Conservation (phyloP, 2,888 invertebrate genomes). For the Ochropacha duplaris region DNA sequence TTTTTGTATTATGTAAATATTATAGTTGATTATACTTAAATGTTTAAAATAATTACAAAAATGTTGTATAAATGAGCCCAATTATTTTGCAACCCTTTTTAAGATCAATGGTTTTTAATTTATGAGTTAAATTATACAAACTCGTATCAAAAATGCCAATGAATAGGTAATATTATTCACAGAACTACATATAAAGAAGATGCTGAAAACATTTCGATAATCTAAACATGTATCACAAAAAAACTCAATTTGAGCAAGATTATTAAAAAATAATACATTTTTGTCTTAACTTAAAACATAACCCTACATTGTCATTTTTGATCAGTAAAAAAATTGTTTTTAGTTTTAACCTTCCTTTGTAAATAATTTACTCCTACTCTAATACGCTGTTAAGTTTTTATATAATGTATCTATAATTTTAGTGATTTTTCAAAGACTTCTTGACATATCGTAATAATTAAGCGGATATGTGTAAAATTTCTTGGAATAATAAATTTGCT, state of each 20-base stretch:
- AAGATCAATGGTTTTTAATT: not conserved
- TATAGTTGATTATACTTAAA: slow-evolving; percentile 13
- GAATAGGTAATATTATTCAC: too few species aligned
- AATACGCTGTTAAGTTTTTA: slow-evolving; percentile 15
- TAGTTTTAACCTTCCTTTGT: slow-evolving; percentile 11
- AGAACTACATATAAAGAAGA: not conserved
- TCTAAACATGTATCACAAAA: too few species aligned
- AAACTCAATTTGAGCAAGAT: too few species aligned
- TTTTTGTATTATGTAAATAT: slow-evolving; percentile 38
- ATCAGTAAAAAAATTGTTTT: not conserved
- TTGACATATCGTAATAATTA: slow-evolving; percentile 77
- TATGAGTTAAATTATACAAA: too few species aligned
- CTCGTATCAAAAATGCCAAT: not conserved
- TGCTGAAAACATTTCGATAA: too few species aligned
- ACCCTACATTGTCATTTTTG: slow-evolving; percentile 1
- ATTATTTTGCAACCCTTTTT: not conserved
- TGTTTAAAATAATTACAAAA: slow-evolving; percentile 11
- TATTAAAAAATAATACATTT: too few species aligned
- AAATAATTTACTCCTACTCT: slow-evolving; percentile 9
- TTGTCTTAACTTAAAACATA: too few species aligned
- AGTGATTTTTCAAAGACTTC: slow-evolving; percentile 75
- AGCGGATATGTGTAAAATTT: slow-evolving; percentile 70
- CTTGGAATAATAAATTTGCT: slow-evolving; percentile 75
- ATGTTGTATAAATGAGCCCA: not conserved
- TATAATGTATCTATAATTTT: slow-evolving; percentile 37